Conservation (phyloP, 2,888 invertebrate genomes). For the Drosophila lutescens region DNA sequence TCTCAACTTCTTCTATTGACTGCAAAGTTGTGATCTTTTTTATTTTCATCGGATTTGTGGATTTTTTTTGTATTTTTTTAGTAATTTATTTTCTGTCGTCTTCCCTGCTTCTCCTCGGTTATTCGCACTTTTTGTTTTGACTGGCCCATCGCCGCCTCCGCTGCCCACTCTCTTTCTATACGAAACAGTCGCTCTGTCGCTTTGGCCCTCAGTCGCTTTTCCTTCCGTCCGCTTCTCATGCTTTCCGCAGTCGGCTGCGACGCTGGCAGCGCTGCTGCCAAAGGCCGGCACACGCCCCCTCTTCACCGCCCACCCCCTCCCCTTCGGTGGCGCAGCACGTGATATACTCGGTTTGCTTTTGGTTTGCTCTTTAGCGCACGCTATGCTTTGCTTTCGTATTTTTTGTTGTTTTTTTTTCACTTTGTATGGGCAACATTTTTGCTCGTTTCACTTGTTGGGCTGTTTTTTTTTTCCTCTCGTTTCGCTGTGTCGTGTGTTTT, state of each 20-base stretch:
- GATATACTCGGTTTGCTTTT: slow-evolving; percentile 78
- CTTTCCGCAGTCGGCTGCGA: slow-evolving; percentile 53
- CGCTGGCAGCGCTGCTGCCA: slow-evolving; percentile 70
- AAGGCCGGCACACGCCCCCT: slow-evolving; percentile 72
- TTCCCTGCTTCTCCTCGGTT: slow-evolving; percentile 19
- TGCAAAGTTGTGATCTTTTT: too few relatives aligned
- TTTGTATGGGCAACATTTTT: slow-evolving; percentile 40
- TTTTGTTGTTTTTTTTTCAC: slow-evolving; percentile 59
- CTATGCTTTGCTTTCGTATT: slow-evolving; percentile 64
- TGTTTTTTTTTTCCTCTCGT: slow-evolving; percentile 65
- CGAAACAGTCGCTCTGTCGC: slow-evolving; percentile 55
- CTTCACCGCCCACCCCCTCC: slow-evolving; percentile 12
- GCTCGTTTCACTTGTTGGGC: slow-evolving; percentile 72
- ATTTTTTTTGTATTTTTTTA: background rate
- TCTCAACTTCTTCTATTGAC: too few relatives aligned
- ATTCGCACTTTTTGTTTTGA: slow-evolving; percentile 76
- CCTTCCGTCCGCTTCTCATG: slow-evolving; percentile 10
- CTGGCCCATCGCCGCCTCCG: slow-evolving; percentile 58
- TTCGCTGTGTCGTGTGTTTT: slow-evolving; percentile 29
- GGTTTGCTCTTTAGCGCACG: slow-evolving; percentile 69
- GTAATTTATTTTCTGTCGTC: background rate
- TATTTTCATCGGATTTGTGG: too few relatives aligned
- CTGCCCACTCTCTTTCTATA: slow-evolving; percentile 67
- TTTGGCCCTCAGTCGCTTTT: slow-evolving; percentile 31
- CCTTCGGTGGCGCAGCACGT: slow-evolving; percentile 64